A percentile compares a stretch with the other conserved stretches of the same genome.
Conservation (phyloP, 2,797 vertebrate species). For the Diplodus sargus region DNA sequence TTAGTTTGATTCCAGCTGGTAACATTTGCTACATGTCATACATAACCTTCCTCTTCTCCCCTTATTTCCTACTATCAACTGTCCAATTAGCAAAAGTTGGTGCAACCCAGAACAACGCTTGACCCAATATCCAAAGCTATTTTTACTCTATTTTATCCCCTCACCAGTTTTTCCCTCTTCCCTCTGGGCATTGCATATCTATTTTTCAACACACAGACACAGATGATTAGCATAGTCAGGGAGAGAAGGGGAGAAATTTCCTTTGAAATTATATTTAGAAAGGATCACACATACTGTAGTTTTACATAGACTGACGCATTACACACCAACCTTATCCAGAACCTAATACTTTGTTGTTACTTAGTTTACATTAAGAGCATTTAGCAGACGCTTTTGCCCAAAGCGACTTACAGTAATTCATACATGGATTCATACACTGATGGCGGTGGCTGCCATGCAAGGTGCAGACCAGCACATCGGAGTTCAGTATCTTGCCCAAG, state of each 20-base stretch:
- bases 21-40: not conserved
- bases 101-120: not conserved
- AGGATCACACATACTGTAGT: not conserved
- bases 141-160: not conserved
- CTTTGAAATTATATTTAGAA: not conserved
- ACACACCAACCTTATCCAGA: not conserved
- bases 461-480: too few relatives aligned
- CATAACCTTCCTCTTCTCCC: not conserved
- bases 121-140: not conserved
- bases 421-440: too few relatives aligned
- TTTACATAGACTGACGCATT: not conserved
- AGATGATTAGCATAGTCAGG: not conserved
- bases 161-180: not conserved
- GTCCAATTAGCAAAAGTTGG: not conserved
- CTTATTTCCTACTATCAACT: not conserved
- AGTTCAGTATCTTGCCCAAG: too few relatives aligned
- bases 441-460: too few relatives aligned
- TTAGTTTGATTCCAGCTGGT: not conserved
- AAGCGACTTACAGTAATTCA: too few relatives aligned
- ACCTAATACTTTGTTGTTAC: not conserved
- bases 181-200: too few relatives aligned
- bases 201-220: not conserved
- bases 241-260: not conserved
- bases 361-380: too few relatives aligned
- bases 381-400: too few relatives aligned